Percentiles rank a stretch among this genome's conserved stretches.
Evolutionary conservation across 2,797 vertebrate genomes (phyloP).

Genomic region (Petrocephalus sullivani): DNA sequence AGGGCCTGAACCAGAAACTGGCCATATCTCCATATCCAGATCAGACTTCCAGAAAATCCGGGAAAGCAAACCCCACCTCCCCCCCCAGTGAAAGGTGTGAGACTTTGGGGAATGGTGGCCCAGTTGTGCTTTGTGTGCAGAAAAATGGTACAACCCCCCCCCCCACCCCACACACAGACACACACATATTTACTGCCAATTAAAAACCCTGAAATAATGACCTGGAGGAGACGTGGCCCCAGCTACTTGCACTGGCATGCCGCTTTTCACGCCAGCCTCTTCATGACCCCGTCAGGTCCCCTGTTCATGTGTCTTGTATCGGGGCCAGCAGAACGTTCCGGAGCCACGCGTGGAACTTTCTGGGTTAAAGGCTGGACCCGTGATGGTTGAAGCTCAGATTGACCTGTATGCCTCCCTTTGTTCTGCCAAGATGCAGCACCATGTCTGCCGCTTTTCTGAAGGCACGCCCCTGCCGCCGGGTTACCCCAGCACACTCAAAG

Average conservation of each 20-base stretch:
- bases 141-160: conserved; percentile 44
- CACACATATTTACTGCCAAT: conserved; percentile 52
- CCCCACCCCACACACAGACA: conserved; percentile 21
- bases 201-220: conserved; percentile 54
- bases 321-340: too few species aligned
- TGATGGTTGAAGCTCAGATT: neutral
- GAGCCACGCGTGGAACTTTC: neutral
- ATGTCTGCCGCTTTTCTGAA: conserved; percentile 42
- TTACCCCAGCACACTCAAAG: conserved; percentile 53
- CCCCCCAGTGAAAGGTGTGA: neutral
- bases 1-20: neutral
- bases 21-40: neutral
- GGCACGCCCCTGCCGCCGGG: conserved; percentile 36
- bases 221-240: conserved; percentile 51
- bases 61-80: neutral
- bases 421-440: conserved; percentile 44
- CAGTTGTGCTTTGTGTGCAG: conserved; percentile 43
- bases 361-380: neutral
- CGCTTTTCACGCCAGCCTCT: conserved; percentile 58
- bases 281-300: conserved; percentile 58
- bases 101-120: neutral
- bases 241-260: conserved; percentile 60
- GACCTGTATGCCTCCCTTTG: conserved; percentile 33
- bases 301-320: conserved; percentile 22
- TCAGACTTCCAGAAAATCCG: neutral